A percentile compares a stretch with the other conserved stretches of the same genome.
These are phyloP conservation scores for Oithona nana DNA, from an alignment of 2,888 invertebrate genomes.

Conservation along the genomic window DNA sequence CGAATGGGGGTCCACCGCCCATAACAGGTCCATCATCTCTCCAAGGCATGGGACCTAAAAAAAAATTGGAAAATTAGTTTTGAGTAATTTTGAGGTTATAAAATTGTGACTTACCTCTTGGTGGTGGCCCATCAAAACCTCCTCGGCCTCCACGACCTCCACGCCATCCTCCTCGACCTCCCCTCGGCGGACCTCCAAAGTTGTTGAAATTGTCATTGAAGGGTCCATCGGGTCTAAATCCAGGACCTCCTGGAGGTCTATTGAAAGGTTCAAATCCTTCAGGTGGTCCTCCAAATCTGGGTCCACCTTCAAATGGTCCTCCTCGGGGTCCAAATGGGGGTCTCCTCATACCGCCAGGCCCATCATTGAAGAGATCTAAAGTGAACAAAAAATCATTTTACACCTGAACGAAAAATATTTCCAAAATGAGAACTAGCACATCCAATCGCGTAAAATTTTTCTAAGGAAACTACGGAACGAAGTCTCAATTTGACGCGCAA, in stretches of 20 bases:
- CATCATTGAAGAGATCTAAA: too few relatives aligned
- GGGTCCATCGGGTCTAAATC: background rate
- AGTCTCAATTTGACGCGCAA: too few relatives aligned
- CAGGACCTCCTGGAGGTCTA: background rate
- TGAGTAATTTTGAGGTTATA: too few relatives aligned
- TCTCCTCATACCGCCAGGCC: background rate
- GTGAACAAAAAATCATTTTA: too few relatives aligned
- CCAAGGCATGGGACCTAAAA: background rate
- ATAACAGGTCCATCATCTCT: background rate
- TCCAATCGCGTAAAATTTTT: too few relatives aligned
- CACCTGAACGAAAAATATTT: too few relatives aligned
- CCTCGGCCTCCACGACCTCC: constrained; percentile 23
- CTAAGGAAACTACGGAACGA: too few relatives aligned
- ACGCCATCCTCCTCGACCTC: constrained; percentile 31
- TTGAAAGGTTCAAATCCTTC: background rate
- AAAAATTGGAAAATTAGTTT: too few relatives aligned
- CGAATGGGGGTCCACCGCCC: background rate
- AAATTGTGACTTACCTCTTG: background rate
- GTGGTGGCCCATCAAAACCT: constrained; percentile 19
- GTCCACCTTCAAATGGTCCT: background rate
- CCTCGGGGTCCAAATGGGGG: background rate
- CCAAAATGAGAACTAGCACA: too few relatives aligned
- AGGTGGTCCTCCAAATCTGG: background rate
- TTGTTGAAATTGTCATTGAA: constrained; percentile 24
- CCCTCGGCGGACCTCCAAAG: constrained; percentile 58